phyloP scores from a whole-genome alignment of 2,888 invertebrate species.

The Diadegma fenestrale region DNA sequence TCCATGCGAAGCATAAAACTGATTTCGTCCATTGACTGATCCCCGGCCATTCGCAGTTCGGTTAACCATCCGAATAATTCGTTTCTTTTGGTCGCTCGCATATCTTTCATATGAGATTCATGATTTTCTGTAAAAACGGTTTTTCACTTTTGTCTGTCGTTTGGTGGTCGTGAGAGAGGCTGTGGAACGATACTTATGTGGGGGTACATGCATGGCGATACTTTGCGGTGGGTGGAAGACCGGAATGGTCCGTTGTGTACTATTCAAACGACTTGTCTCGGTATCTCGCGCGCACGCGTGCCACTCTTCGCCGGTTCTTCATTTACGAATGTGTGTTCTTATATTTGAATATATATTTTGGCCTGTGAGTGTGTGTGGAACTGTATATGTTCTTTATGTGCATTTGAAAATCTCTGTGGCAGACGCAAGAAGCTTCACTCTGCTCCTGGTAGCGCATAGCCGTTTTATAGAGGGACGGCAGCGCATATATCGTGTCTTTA shows the following conservation, averaged over 20 bases:
- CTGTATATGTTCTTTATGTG: neutral
- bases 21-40: neutral
- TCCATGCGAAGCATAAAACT: neutral
- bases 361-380: neutral
- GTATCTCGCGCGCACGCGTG: constrained; percentile 65
- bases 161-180: constrained; percentile 24
- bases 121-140: constrained; percentile 42
- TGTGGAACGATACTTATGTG: constrained; percentile 25
- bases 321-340: constrained; percentile 9
- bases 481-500: constrained; percentile 81
- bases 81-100: constrained; percentile 40
- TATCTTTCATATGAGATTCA: constrained; percentile 53
- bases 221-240: constrained; percentile 35
- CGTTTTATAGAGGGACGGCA: constrained; percentile 76
- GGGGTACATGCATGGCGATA: constrained; percentile 19
- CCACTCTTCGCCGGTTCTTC: constrained; percentile 31
- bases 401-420: constrained; percentile 41
- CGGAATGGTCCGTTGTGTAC: constrained; percentile 65
- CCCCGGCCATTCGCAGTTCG: too few relatives aligned
- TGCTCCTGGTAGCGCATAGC: constrained; percentile 74
- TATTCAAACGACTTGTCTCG: constrained; percentile 69
- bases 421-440: constrained; percentile 71
- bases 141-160: constrained; percentile 25
- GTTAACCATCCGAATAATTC: too few relatives aligned
- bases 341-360: neutral